These are phyloP conservation scores for Larimichthys polyactis DNA, from an alignment of 2,113 vertebrate species.

Conservation along the genomic window DNA sequence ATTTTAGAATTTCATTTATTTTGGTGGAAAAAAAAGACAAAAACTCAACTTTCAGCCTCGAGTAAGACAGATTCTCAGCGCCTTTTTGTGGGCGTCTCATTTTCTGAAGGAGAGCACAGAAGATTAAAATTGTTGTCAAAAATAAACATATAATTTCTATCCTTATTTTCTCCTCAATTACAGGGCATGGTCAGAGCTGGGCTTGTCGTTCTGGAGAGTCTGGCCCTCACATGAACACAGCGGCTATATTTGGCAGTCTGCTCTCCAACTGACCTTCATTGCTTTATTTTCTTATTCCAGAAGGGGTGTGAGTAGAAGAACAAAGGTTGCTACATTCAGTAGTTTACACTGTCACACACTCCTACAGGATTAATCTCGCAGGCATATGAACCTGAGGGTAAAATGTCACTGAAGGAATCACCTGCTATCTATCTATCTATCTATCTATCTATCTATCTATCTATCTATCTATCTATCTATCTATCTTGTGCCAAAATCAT, in stretches of 20 bases:
- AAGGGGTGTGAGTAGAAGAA: slow-evolving; percentile 71
- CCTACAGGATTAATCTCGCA: slow-evolving; percentile 25
- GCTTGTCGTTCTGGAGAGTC: slow-evolving; percentile 87
- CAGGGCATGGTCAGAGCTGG: slow-evolving; percentile 86
- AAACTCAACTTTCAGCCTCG: slow-evolving; percentile 66
- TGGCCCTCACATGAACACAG: slow-evolving; percentile 87
- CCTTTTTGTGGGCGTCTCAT: slow-evolving; percentile 84
- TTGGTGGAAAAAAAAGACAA: slow-evolving; percentile 61
- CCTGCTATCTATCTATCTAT: slow-evolving; percentile 14
- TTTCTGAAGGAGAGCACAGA: slow-evolving; percentile 86
- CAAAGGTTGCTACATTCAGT: slow-evolving; percentile 62
- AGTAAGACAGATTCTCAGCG: slow-evolving; percentile 78
- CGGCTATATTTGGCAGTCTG: slow-evolving; percentile 88
- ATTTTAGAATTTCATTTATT: slow-evolving; percentile 54
- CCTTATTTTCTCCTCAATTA: slow-evolving; percentile 90
- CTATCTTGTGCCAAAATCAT: slow-evolving; percentile 1
- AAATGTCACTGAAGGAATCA: background rate
- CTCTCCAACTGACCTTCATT: slow-evolving; percentile 86
- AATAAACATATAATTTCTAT: slow-evolving; percentile 91
- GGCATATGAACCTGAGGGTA: slow-evolving; percentile 24
- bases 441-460: slow-evolving; percentile 19
- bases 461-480: slow-evolving; percentile 35
- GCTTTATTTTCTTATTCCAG: slow-evolving; percentile 80
- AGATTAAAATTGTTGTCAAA: slow-evolving; percentile 91
- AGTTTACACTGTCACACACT: slow-evolving; percentile 59